Base-by-base conservation (phyloP, 2,888 invertebrate species). In the Sepiola atlantica region DNA sequence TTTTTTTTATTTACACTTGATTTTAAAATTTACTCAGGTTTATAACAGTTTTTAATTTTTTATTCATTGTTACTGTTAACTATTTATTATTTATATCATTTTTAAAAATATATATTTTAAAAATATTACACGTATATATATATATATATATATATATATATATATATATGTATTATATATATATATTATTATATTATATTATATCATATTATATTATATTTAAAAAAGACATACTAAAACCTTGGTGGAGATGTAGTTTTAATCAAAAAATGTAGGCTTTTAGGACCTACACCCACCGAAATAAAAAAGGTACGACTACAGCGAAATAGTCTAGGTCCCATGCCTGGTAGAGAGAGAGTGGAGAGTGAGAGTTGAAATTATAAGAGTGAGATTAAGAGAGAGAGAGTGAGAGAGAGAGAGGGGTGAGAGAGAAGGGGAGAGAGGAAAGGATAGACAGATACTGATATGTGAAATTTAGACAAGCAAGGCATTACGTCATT, bases 271-370 rank as follows among this genome's bases (percentile, higher is more conserved):
- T 92, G 92, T 45, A 92, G 92, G 92, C 92, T 54, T 54, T 32
- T 21, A 92, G 92, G 92, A 92, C 92, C 92, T 55, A 92, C 92
- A 92, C 92, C 92, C 54, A 92, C 92, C 92, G 92, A 92, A 92
- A 92, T n/a, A 54, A 54, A 35, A 35, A 92, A n/a, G 92, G n/a
- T 54, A 92, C n/a, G 55, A 54, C 92, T 92, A 92, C 55, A 92
- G 54, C 54, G 55, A 92, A 92, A n/a, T 92, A 55, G 92, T 92
- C 92, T 92, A 92, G 92, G 55, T 92, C 92, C 92, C 55, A 54
- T 24, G 92, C 92, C 92, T 92, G 35, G 35, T 77, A 77, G 77
- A 77, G 32, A 77, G 77, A 77, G 77, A 77, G 12, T n/a, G 77
- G 14, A 77, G n/a, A 77, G 28, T n/a, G 77, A 77, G 77, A 77